These are phyloP conservation scores for Gasteruption jaculator DNA, from an alignment of 2,888 invertebrate genomes.

Conservation along the genomic window DNA sequence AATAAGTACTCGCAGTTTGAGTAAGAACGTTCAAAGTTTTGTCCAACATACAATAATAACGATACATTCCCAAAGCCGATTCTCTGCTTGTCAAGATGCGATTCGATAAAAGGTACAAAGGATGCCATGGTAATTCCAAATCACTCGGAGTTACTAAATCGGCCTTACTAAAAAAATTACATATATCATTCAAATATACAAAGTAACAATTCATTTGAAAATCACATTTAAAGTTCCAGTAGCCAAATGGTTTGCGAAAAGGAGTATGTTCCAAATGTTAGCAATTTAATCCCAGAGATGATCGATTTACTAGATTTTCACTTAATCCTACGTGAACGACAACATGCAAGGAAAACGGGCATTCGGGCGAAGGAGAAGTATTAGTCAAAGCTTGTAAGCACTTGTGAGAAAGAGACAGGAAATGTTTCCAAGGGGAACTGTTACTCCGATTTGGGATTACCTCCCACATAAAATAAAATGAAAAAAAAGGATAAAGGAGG, in stretches of 20 bases:
- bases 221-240: not conserved
- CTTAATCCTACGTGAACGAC: too few relatives aligned
- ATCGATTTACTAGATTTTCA: too few relatives aligned
- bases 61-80: slow-evolving; percentile 60
- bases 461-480: too few relatives aligned
- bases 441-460: too few relatives aligned
- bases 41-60: slow-evolving; percentile 31
- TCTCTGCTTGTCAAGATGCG: slow-evolving; percentile 46
- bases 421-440: too few relatives aligned
- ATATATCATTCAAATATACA: slow-evolving; percentile 57
- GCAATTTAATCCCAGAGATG: too few relatives aligned
- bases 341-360: too few relatives aligned
- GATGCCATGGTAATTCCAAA: slow-evolving; percentile 78
- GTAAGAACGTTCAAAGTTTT: slow-evolving; percentile 34
- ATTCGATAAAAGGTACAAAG: slow-evolving; percentile 59
- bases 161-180: slow-evolving; percentile 65
- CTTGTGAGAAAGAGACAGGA: too few relatives aligned
- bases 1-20: slow-evolving; percentile 35
- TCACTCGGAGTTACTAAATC: slow-evolving; percentile 75
- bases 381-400: too few relatives aligned
- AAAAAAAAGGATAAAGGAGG: too few relatives aligned
- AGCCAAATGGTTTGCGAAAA: slow-evolving; percentile 15
- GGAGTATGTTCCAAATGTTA: too few relatives aligned
- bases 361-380: too few relatives aligned
- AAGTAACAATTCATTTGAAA: slow-evolving; percentile 54